phyloP scores from a whole-genome alignment of 2,888 invertebrate genomes.

The Apodemia hepburni region DNA sequence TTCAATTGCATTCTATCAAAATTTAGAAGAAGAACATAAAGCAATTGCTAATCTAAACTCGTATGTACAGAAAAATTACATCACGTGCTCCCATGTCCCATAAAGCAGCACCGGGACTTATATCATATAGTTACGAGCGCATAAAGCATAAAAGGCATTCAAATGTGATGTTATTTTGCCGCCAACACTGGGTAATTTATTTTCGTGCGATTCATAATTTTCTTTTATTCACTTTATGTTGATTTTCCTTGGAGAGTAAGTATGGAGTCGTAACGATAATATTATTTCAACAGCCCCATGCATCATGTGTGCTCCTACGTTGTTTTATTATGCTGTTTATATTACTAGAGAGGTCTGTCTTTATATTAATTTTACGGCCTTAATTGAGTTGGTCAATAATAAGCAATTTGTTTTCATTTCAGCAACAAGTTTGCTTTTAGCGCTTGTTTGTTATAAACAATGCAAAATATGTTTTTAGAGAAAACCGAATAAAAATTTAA shows the following conservation, averaged over 20 bases:
- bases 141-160: conserved; percentile 80
- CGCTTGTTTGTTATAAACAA: too few relatives aligned
- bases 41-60: conserved; percentile 23
- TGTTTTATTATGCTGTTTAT: conserved; percentile 71
- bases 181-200: conserved; percentile 79
- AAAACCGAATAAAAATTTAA: too few relatives aligned
- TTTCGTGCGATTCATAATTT: conserved; percentile 79
- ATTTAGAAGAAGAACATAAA: background rate
- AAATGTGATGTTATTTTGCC: conserved; percentile 81
- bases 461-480: too few relatives aligned
- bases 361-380: conserved; percentile 31
- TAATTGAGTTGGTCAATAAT: conserved; percentile 21
- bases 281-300: conserved; percentile 77
- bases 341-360: conserved; percentile 41
- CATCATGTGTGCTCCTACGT: conserved; percentile 52
- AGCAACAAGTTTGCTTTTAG: too few relatives aligned
- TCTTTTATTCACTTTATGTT: conserved; percentile 81
- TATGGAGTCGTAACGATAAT: conserved; percentile 77
- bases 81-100: conserved; percentile 67
- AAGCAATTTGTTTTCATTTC: background rate
- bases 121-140: conserved; percentile 76
- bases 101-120: conserved; percentile 69
- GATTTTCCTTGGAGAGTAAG: conserved; percentile 75
- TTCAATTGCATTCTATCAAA: too few relatives aligned
- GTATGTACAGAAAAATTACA: conserved; percentile 64